Base-by-base conservation (phyloP, 2,888 invertebrate species). In the Patella ulyssiponensis region DNA sequence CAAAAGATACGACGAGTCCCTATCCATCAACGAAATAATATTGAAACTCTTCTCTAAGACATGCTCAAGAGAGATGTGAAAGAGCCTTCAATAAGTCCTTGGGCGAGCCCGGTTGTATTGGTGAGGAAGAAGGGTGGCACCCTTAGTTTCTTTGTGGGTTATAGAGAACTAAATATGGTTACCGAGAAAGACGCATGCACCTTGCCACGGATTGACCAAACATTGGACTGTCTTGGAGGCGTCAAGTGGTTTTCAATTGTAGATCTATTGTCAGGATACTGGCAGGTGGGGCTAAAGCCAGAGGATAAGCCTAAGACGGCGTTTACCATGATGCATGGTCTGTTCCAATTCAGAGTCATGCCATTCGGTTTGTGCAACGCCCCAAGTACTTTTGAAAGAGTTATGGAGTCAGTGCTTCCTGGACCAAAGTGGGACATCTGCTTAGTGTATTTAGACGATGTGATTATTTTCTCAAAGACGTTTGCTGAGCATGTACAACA, bases 101-200 rank as follows among this genome's bases (percentile, higher is more conserved):
- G 79, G 73, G 69, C 79, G 15, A 33, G 69, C n/a, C 79, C 79
- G n/a, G n/a, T n/a, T n/a, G n/a, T n/a, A n/a, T n/a, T n/a, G n/a
- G n/a, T n/a, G n/a, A n/a, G n/a, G n/a, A 0, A 76, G 69, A 79
- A 79, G 20, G 79, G 76, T 54, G 76, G 79, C 1, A 75, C 64
- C 0, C 20, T 44, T 1, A 20, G 73, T 54, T 73, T 79, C 33
- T 79, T 76, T 33, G 44, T 79, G 7, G 76, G 76, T 51, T 79
- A 52, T 58, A 20, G 79, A 20, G 17, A n/a, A 4, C 69, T 79
- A 4, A 79, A 79, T 54, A 27, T 11, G 17, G 73, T 76, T 7
- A 76, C 76, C 3, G 27, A 69, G 11, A 76, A 76, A 23, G 79
- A 79, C 56, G 73, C 73, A 12, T 79, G 56, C 75, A 78, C 52